Evolutionary conservation across 1,140 invertebrate species (phyloP), one percentile per base, ranked within the genome.

Genomic region (Meloidogyne chitwoodi): DNA sequence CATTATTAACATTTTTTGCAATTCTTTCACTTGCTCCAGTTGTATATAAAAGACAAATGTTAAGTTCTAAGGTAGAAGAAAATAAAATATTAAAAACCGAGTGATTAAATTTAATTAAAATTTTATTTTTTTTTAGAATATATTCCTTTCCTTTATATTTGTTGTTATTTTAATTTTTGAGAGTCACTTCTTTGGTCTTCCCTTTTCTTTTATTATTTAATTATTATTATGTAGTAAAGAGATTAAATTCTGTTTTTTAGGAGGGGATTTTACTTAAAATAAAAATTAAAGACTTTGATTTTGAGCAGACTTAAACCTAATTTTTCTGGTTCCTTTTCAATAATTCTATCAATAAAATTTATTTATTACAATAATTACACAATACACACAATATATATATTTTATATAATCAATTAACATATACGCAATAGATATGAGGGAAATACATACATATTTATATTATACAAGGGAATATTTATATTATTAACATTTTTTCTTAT

Each of bases 11-110:
- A 16, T 56, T 89, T 12, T 87, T 90, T 72, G 90, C 90, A 6
- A 16, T 93, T 8, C 80, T 98, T 0, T 95, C 95, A 10, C 87
- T 99, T 56, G 85, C 96, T 76, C 96, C 96, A 73, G 93, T 98
- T 44, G 83, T 96, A 56, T 91, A 94, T 84, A 91, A 93, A 79
- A 56, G 48, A 3, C 48, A 56, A 56, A 56, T 91, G 91, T 84
- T 89, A 96, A 61, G 48, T n/a, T 56, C 48, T 8, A 56, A 56
- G 19, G 48, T n/a, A 16, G 91, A 91, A 87, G 88, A 92, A 79
- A 94, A 94, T n/a, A 56, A 56, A n/a, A 16, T n/a, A 56, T 56
- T 56, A 56, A 56, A 56, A 56, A n/a, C 48, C 48, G 48, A 56
- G 48, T 56, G 48, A 56, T 56, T 56, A 56, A 38, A 38, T 38